Evolutionary conservation across 1,140 invertebrate species (phyloP).

Genomic region (Phthorimaea operculella): DNA sequence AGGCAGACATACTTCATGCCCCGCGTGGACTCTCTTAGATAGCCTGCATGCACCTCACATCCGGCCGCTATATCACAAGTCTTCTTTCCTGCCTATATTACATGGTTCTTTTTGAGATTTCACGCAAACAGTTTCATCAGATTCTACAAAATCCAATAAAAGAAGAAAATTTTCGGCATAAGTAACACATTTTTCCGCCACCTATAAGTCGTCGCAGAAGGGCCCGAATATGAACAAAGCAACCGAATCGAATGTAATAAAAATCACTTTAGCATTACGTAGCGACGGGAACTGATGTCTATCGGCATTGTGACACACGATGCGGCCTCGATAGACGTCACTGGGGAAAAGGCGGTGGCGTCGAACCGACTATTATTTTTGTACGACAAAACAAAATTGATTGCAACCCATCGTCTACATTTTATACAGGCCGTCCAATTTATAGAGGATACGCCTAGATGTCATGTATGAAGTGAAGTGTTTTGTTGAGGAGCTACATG

Average conservation of each 20-base stretch:
- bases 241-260: conserved; percentile 63
- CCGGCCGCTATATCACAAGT: neutral
- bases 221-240: conserved; percentile 53
- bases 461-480: too few relatives aligned
- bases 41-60: neutral
- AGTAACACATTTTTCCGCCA: conserved; percentile 26
- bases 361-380: conserved; percentile 58
- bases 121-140: too few relatives aligned
- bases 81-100: neutral
- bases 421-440: conserved; percentile 36
- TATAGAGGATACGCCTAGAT: conserved; percentile 14
- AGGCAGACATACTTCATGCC: neutral
- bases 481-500: too few relatives aligned
- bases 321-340: conserved; percentile 54
- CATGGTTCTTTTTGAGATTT: neutral
- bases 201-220: conserved; percentile 27
- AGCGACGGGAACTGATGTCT: conserved; percentile 57
- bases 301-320: conserved; percentile 57
- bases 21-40: neutral
- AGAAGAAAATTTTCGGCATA: conserved; percentile 14
- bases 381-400: conserved; percentile 55
- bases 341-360: conserved; percentile 44
- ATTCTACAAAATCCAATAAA: conserved; percentile 12
- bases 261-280: conserved; percentile 61
- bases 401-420: conserved; percentile 34